Percentiles rank a stretch among this genome's conserved stretches.
These are phyloP conservation scores for Eilema griseolum DNA, from an alignment of 2,888 invertebrate species.

Conservation along the genomic window DNA sequence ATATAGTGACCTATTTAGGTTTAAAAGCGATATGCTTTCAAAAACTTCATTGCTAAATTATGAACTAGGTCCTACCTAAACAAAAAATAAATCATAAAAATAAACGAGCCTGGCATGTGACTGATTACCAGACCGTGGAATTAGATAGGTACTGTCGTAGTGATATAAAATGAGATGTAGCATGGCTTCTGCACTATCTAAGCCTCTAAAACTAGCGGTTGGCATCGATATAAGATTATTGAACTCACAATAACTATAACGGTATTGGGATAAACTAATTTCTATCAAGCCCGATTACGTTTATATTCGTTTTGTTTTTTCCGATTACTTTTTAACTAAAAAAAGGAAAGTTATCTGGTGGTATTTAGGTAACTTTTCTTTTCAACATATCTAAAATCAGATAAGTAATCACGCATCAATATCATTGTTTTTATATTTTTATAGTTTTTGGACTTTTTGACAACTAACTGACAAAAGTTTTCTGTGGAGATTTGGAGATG, in stretches of 20 bases:
- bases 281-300: not conserved
- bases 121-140: not conserved
- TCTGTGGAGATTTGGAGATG: constrained; percentile 10
- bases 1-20: no score
- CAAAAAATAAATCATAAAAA: no score
- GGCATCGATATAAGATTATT: not conserved
- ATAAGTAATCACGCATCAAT: constrained; percentile 1
- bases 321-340: not conserved
- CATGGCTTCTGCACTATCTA: not conserved
- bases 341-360: not conserved
- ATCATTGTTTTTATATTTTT: not conserved
- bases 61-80: no score
- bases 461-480: constrained; percentile 14
- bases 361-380: constrained; percentile 21
- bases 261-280: not conserved
- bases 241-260: not conserved
- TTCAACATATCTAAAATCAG: not conserved
- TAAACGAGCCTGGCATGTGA: no score
- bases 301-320: not conserved
- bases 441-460: not conserved
- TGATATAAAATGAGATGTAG: not conserved
- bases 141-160: not conserved
- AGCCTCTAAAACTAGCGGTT: not conserved
- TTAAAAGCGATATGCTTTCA: no score
- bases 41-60: no score